Evolutionary conservation across 1,140 invertebrate genomes (phyloP), one percentile per base, ranked within the genome.

Genomic region (Antheraea pernyi): DNA sequence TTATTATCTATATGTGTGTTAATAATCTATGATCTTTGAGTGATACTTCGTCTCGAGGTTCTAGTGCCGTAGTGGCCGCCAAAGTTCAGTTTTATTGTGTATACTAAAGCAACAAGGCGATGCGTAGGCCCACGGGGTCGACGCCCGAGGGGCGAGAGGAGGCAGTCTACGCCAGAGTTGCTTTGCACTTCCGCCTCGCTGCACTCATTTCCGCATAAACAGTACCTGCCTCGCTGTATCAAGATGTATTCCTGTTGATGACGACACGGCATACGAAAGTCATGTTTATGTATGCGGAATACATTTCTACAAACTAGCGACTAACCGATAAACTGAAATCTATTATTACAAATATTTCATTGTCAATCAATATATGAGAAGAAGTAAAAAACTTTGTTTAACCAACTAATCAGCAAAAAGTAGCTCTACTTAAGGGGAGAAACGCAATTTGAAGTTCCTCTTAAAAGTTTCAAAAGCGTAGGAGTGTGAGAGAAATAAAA

Each of bases 151-250:
- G 80, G 61, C 59, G 46, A 68, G 62, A 19, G 18, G 70, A 62
- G 76, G 73, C 79, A 83, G 85, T 81, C 76, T 70, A 81, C 64
- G 46, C 62, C 68, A 59, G 74, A 70, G 70, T 75, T 75, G 74
- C 84, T 88, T 84, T 88, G 82, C 88, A 87, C 86, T 89, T 91
- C 88, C 88, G 83, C 85, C 83, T 86, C 87, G 84, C 87, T 88
- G 83, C 87, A 89, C 87, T 90, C 87, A 88, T 90, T 91, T 91
- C 89, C 88, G 89, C 83, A 90, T 89, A 90, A 90, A 89, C 84
- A 88, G 80, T 83, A 79, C 80, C 80, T 80, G 81, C 82, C 80
- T 81, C 75, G 77, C 75, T 71, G 70, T 81, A 84, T 84, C 80
- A 87, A 88, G 83, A 85, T 82, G 73, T 81, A 82, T 79, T 78